Percentiles rank a stretch among this genome's conserved stretches.
Evolutionary conservation across 2,797 vertebrate genomes (phyloP).

Genomic region (Numenius phaeopus): DNA sequence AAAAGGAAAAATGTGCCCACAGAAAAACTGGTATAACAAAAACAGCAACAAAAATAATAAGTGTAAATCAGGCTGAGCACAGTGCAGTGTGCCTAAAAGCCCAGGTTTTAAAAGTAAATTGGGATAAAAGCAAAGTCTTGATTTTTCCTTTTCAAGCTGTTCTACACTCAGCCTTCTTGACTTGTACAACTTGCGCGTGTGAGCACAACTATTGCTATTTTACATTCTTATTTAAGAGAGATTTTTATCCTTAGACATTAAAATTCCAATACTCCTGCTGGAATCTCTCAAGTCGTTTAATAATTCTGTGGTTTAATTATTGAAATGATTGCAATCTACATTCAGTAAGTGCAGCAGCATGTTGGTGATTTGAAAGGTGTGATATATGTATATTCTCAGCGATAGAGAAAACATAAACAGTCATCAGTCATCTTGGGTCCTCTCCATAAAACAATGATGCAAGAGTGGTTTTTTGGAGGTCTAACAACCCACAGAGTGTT

Average conservation of each 20-base stretch:
- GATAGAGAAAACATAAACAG: not conserved
- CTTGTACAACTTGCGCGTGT: not conserved
- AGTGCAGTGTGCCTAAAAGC: not conserved
- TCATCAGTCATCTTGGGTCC: not conserved
- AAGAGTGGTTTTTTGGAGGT: not conserved
- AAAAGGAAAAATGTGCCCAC: rapidly evolving
- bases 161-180: not conserved
- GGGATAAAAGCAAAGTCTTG: not conserved
- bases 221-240: not conserved
- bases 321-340: not conserved
- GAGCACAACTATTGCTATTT: not conserved
- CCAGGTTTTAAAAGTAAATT: not conserved
- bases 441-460: not conserved
- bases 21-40: not conserved
- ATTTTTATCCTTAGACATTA: not conserved
- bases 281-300: not conserved
- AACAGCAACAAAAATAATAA: not conserved
- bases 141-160: not conserved
- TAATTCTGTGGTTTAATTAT: constrained; percentile 41
- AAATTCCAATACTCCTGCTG: not conserved
- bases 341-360: not conserved
- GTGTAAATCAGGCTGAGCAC: not conserved
- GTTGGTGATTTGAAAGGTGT: not conserved
- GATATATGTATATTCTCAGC: not conserved
- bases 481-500: not conserved